phyloP scores from a whole-genome alignment of 2,888 invertebrate genomes.

The Hyalella azteca region DNA sequence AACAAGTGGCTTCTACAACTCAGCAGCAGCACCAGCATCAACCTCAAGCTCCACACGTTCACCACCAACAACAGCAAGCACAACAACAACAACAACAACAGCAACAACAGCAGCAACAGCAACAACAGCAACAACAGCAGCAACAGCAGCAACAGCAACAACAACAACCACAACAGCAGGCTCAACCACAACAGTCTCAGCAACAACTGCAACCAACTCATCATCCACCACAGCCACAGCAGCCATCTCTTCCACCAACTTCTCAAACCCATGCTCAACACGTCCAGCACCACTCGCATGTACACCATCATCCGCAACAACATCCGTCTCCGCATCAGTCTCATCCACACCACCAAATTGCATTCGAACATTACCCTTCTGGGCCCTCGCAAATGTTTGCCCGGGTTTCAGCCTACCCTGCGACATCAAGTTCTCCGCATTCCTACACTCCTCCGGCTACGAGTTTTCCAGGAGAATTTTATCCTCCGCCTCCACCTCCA shows the following conservation, averaged over 20 bases:
- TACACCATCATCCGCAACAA: slow-evolving; percentile 39
- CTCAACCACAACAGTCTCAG: slow-evolving; percentile 49
- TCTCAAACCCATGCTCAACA: slow-evolving; percentile 58
- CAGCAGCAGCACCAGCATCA: slow-evolving; percentile 59
- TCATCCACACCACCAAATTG: slow-evolving; percentile 37
- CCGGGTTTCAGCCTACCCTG: slow-evolving; percentile 49
- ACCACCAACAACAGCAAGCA: slow-evolving; percentile 58
- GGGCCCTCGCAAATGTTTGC: slow-evolving; percentile 53
- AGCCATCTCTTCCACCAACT: slow-evolving; percentile 59
- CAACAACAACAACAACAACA: slow-evolving; percentile 56
- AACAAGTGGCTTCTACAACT: slow-evolving; percentile 54
- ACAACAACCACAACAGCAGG: slow-evolving; percentile 60
- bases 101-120: slow-evolving; percentile 59
- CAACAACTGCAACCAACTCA: slow-evolving; percentile 51
- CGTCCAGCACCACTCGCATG: slow-evolving; percentile 60
- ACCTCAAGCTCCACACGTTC: slow-evolving; percentile 42
- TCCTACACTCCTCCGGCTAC: slow-evolving; percentile 49
- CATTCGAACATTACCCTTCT: slow-evolving; percentile 51
- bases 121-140: slow-evolving; percentile 58
- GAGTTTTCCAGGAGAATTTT: slow-evolving; percentile 50
- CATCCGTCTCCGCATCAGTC: slow-evolving; percentile 31
- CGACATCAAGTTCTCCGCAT: slow-evolving; percentile 42
- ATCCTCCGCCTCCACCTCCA: slow-evolving; percentile 46
- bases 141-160: slow-evolving; percentile 59
- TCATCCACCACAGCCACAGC: slow-evolving; percentile 59